phyloP scores from a whole-genome alignment of 1,140 invertebrate genomes.

The Tyrophagus putrescentiae region DNA sequence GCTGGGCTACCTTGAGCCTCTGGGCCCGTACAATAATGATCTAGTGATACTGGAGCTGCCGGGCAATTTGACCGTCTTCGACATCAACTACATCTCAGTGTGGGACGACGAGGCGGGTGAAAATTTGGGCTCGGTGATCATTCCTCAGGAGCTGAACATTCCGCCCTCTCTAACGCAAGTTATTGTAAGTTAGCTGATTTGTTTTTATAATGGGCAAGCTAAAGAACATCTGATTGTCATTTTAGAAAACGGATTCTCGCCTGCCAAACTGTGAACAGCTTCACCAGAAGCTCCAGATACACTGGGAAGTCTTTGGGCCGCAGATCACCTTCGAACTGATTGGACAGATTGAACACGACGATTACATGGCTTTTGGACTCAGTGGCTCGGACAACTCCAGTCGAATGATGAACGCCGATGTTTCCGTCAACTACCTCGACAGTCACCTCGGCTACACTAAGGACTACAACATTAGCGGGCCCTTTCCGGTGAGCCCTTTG shows the following conservation, averaged over 20 bases:
- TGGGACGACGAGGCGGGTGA: conserved; percentile 60
- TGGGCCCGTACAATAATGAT: conserved; percentile 68
- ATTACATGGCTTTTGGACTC: conserved; percentile 73
- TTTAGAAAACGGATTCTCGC: conserved; percentile 26
- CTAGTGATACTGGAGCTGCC: conserved; percentile 74
- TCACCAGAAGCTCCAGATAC: conserved; percentile 29
- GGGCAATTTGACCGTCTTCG: conserved; percentile 64
- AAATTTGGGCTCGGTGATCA: conserved; percentile 75
- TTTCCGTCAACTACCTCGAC: conserved; percentile 59
- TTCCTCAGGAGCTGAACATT: conserved; percentile 72
- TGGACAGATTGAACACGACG: conserved; percentile 44
- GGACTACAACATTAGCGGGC: conserved; percentile 68
- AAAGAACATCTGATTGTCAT: neutral
- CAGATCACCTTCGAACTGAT: conserved; percentile 30
- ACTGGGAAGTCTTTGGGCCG: conserved; percentile 32
- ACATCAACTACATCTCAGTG: conserved; percentile 78
- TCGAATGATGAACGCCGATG: conserved; percentile 55
- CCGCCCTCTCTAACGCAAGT: conserved; percentile 43
- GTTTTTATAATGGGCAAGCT: conserved; percentile 6
- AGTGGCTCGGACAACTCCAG: conserved; percentile 50
- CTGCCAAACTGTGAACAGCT: conserved; percentile 31
- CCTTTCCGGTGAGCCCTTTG: conserved; percentile 51
- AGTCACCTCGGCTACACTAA: conserved; percentile 53
- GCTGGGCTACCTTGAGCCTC: conserved; percentile 53
- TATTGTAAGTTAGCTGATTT: conserved; percentile 22